Evolutionary conservation across 2,888 invertebrate genomes (phyloP).

Genomic region (Cryptus viduatorius): DNA sequence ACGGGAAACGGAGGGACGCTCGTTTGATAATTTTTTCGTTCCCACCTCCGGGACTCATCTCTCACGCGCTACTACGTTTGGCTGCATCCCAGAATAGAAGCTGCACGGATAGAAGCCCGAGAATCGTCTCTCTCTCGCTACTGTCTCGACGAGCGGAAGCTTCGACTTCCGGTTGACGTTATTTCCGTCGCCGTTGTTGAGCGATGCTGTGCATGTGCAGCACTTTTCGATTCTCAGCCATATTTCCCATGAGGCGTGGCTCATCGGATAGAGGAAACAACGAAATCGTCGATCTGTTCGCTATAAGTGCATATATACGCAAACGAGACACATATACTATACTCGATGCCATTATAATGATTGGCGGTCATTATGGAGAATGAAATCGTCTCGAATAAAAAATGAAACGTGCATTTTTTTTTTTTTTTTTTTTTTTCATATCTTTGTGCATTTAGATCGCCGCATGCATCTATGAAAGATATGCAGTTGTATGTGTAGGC

Average conservation of each 20-base stretch:
- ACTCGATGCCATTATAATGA: background rate
- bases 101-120: slow-evolving; percentile 46
- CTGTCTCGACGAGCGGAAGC: slow-evolving; percentile 67
- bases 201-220: slow-evolving; percentile 12
- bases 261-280: slow-evolving; percentile 17
- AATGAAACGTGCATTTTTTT: background rate
- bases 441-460: background rate
- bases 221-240: slow-evolving; percentile 21
- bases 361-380: background rate
- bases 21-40: slow-evolving; percentile 10
- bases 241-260: slow-evolving; percentile 6
- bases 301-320: no score
- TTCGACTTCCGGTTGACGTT: slow-evolving; percentile 67
- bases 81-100: slow-evolving; percentile 67
- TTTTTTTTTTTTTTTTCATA: background rate
- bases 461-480: background rate
- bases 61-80: slow-evolving; percentile 6
- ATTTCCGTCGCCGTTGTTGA: slow-evolving; percentile 59
- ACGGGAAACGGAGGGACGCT: background rate
- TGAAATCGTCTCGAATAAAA: background rate
- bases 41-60: slow-evolving; percentile 2
- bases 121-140: slow-evolving; percentile 50
- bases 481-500: background rate
- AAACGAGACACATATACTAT: background rate
- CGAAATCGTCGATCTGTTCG: background rate